A percentile compares a stretch with the other conserved stretches of the same genome.
Evolutionary conservation across 2,888 invertebrate genomes (phyloP).

Genomic region (Hyppa rectilinea): DNA sequence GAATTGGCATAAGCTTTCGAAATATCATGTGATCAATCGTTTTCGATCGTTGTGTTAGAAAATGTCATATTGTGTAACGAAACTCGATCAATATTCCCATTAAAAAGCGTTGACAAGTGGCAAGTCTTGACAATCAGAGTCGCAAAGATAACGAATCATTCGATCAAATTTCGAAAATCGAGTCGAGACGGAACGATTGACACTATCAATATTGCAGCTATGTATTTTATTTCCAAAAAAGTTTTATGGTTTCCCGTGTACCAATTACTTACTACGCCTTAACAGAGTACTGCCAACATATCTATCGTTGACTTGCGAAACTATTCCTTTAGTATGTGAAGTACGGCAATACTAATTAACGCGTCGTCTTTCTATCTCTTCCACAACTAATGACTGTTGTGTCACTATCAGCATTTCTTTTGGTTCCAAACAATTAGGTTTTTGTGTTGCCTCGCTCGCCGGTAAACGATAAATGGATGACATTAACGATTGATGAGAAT

Average conservation of each 20-base stretch:
- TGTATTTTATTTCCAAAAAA: neutral
- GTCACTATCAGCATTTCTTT: slow-evolving; percentile 55
- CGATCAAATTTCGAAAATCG: no score
- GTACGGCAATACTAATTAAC: slow-evolving; percentile 58
- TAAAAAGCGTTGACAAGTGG: no score
- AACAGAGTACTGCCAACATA: neutral
- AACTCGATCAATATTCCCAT: no score
- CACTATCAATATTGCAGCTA: no score
- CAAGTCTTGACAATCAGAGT: no score
- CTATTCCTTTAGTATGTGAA: slow-evolving; percentile 44
- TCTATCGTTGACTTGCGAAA: slow-evolving; percentile 49
- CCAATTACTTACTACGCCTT: neutral
- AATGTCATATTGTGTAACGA: no score
- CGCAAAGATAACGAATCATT: no score
- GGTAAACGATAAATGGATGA: slow-evolving; percentile 57
- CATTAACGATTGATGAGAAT: slow-evolving; percentile 54
- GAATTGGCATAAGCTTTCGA: no score
- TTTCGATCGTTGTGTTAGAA: no score
- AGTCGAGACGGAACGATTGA: no score
- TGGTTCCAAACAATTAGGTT: slow-evolving; percentile 61
- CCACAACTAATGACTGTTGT: slow-evolving; percentile 53
- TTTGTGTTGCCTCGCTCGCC: slow-evolving; percentile 40
- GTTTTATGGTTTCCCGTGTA: neutral
- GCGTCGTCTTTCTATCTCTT: slow-evolving; percentile 32
- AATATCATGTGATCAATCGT: no score